Base-by-base conservation (phyloP, 2,113 vertebrate genomes). In the Mustelus asterias region DNA sequence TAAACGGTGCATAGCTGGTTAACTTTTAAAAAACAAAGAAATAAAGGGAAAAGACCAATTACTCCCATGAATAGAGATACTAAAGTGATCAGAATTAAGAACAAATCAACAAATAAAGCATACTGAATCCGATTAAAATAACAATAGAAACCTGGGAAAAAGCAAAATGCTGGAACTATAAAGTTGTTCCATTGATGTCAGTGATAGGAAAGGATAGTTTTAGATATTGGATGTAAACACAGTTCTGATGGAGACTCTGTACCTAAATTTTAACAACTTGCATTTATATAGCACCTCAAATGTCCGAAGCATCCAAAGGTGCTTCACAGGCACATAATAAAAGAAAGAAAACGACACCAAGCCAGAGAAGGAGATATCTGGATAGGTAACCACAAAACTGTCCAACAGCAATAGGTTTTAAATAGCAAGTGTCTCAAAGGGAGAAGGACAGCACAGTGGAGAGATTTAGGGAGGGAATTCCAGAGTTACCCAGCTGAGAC, bases 1-100 rank as follows among this genome's bases (percentile, higher is more conserved):
- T 98, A 96, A 99, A 98, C 0, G 99, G 98, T 0, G 98, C 98
- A 0, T 98, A 99, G 96, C 97, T 98, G 97, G 99, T 98, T 96
- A 98, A 96, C 99, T 99, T 65, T 65, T 65, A 13, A 11, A 13
- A 65, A 65, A 65, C 0, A 11, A 65, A 96, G 95, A 94, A 95
- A 76, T 94, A 95, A 22, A 78, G 2, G 16, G 54, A 26, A 95
- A 58, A 58, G 85, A 88, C 29, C 48, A 44, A n/a, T n/a, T n/a
- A n/a, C n/a, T n/a, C n/a, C n/a, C n/a, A 14, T 86, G 11, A 2
- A 7, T 58, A 10, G 8, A 20, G n/a, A 54, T 24, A 88, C 22
- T 0, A 11, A 88, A 54, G 11, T 13, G 26, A 44, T 88, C 44
- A 88, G 48, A 48, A 44, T 26, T 58, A 13, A 24, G 11, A 29